Evolutionary conservation across 2,797 vertebrate genomes (phyloP).

Genomic region (Halcyon chelicuti): DNA sequence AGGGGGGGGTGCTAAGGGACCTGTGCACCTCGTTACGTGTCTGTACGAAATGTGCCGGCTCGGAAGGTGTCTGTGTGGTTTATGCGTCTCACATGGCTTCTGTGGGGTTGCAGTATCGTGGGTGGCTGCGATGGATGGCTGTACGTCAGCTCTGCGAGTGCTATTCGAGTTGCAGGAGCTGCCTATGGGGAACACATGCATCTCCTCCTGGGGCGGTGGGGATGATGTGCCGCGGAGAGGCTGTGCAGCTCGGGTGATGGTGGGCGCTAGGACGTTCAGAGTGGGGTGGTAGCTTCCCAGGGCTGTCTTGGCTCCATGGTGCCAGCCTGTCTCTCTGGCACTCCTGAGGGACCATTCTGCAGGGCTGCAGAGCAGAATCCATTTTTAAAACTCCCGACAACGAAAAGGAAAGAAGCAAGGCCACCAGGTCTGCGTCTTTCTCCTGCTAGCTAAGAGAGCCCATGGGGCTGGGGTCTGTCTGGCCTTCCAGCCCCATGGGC

Average conservation of each 20-base stretch:
- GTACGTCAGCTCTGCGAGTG: conserved; percentile 69
- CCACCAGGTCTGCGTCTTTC: conserved; percentile 52
- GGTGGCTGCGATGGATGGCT: conserved; percentile 73
- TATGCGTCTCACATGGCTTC: conserved; percentile 72
- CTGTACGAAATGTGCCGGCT: conserved; percentile 66
- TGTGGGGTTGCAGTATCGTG: conserved; percentile 73
- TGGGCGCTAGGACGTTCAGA: conserved; percentile 75
- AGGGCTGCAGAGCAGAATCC: conserved; percentile 75
- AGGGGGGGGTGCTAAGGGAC: conserved; percentile 29
- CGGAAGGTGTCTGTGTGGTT: conserved; percentile 69
- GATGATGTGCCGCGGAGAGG: conserved; percentile 76
- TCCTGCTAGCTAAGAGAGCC: background rate
- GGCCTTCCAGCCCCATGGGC: conserved; percentile 60
- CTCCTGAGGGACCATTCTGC: conserved; percentile 76
- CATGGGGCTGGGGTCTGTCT: conserved; percentile 52
- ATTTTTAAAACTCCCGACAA: conserved; percentile 74
- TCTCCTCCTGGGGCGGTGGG: conserved; percentile 75
- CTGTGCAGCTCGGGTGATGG: conserved; percentile 75
- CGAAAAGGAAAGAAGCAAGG: conserved; percentile 70
- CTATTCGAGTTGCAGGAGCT: conserved; percentile 75
- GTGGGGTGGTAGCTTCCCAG: conserved; percentile 73
- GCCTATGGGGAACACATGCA: conserved; percentile 76
- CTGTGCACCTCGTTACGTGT: conserved; percentile 55
- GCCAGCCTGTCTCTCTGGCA: conserved; percentile 76
- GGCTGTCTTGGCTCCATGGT: conserved; percentile 75